Conservation (phyloP, 2,888 invertebrate genomes). For the Schizotus pectinicornis region DNA sequence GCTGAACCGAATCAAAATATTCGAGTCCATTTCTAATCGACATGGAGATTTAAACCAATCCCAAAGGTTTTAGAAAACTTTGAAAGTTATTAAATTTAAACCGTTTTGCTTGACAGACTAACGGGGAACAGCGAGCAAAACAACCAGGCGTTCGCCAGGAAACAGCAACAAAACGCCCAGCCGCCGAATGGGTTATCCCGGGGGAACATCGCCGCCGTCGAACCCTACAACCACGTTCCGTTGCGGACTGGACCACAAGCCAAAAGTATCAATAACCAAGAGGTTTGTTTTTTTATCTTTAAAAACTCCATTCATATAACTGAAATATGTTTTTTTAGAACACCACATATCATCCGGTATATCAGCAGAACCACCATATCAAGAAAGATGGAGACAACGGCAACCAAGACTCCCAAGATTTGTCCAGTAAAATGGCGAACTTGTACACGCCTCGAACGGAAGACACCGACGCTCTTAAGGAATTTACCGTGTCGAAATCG, state of each 20-base stretch:
- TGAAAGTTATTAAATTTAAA: background rate
- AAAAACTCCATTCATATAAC: background rate
- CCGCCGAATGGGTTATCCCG: conserved; percentile 67
- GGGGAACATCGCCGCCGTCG: conserved; percentile 85
- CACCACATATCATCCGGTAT: conserved; percentile 56
- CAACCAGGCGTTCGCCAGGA: conserved; percentile 33
- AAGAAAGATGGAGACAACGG: conserved; percentile 48
- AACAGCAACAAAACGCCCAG: conserved; percentile 51
- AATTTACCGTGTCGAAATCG: conserved; percentile 80
- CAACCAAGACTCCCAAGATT: conserved; percentile 44
- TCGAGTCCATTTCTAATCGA: too few relatives aligned
- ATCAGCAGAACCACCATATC: conserved; percentile 54
- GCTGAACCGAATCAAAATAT: too few relatives aligned
- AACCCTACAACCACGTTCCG: conserved; percentile 87
- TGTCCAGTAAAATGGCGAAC: conserved; percentile 46
- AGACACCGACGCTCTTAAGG: conserved; percentile 63
- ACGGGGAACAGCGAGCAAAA: conserved; percentile 52
- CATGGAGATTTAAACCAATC: too few relatives aligned
- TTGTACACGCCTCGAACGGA: conserved; percentile 37
- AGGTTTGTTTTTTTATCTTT: conserved; percentile 38
- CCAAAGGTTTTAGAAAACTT: background rate
- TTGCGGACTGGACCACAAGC: conserved; percentile 58
- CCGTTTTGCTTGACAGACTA: conserved; percentile 42
- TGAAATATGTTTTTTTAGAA: conserved; percentile 29
- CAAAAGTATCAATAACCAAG: conserved; percentile 58